Evolutionary conservation across 1,140 invertebrate genomes (phyloP), one percentile per base, ranked within the genome.

Genomic region (Caenorhabditis elegans): DNA sequence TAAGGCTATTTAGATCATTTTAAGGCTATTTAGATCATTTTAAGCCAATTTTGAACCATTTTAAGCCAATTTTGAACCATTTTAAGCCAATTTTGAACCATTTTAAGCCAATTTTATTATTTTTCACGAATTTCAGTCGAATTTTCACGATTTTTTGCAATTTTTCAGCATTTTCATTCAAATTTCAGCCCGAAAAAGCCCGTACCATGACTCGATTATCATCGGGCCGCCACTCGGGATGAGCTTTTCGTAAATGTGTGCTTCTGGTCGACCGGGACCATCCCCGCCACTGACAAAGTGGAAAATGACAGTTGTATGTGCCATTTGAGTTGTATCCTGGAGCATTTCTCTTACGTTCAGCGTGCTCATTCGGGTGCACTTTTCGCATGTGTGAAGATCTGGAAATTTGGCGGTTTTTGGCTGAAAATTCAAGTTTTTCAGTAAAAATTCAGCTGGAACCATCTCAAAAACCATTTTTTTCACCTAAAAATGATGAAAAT

Each of bases 251-350:
- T 39, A 83, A 26, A 46, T 83, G 82, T 8, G 2, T 17, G 17
- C 51, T 26, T 76, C 82, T 43, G 0, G 82, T 83, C 1, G 76
- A 78, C 6, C 82, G 15, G 5, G 53, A 70, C n/a, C 36, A 28
- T 15, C 82, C 82, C 55, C 77, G 70, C 82, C 82, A 83, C 3
- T 6, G n/a, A 53, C 82, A 83, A 2, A 2, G 3, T 11, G 51
- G 60, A 15, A 26, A 24, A 47, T 83, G 82, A 43, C 82, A 83
- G 1, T 15, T 10, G 19, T 83, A 79, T n/a, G 39, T 70, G 10
- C 82, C 82, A 76, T 79, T 55, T 3, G 31, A 36, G 11, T 55
- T 47, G 47, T 70, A 83, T 26, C 82, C 82, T n/a, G 49, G 39
- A 6, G 76, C 77, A 11, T 34, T 49, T 49, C 11, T 70, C 13